Evolutionary conservation across 2,797 vertebrate genomes (phyloP).

Genomic region (Tinamus major): DNA sequence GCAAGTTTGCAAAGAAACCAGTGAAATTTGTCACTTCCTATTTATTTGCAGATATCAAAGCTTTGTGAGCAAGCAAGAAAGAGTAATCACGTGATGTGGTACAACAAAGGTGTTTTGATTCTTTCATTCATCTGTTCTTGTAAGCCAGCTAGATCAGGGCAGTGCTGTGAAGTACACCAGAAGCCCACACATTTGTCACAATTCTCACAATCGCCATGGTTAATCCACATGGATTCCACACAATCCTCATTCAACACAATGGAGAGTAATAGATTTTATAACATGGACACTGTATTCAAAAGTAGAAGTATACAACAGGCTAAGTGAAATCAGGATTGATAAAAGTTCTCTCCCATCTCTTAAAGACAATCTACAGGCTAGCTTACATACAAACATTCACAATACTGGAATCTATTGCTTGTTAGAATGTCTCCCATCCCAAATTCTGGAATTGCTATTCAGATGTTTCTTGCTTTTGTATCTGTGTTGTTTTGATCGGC

Average conservation of each 20-base stretch:
- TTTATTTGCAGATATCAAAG: background rate
- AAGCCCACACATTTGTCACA: background rate
- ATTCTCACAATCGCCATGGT: fast-evolving
- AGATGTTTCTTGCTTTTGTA: background rate
- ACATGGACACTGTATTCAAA: background rate
- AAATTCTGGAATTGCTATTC: background rate
- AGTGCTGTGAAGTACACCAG: background rate
- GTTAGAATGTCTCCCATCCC: background rate
- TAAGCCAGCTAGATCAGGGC: background rate
- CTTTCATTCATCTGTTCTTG: background rate
- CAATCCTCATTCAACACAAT: too few species aligned
- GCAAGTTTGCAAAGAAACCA: background rate
- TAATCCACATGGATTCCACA: background rate
- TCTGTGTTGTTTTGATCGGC: background rate
- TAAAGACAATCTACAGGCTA: background rate
- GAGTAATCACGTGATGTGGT: background rate
- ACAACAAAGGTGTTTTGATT: background rate
- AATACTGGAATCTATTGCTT: background rate
- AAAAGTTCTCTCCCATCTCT: background rate
- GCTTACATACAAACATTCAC: background rate
- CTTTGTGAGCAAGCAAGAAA: background rate
- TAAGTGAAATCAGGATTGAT: background rate
- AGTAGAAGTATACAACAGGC: background rate
- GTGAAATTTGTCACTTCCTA: background rate
- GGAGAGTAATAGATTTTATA: background rate